Percentiles rank a stretch among this genome's conserved stretches.
phyloP scores from a whole-genome alignment of 2,888 invertebrate genomes.

The Agrilus mali region DNA sequence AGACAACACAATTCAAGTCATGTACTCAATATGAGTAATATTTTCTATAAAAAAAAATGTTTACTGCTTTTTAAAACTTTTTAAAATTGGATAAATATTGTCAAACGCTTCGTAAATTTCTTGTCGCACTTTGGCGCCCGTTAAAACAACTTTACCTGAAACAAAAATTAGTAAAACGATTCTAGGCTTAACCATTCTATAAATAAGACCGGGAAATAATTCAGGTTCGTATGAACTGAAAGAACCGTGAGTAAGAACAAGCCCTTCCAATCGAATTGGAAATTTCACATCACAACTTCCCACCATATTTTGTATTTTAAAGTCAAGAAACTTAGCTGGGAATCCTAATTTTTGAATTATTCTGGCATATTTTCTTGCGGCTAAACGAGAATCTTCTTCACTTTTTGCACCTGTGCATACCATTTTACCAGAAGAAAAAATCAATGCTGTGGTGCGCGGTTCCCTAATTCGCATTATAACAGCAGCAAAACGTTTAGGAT shows the following conservation, averaged over 20 bases:
- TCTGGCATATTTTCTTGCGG: conserved; percentile 69
- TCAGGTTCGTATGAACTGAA: conserved; percentile 71
- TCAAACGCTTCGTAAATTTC: conserved; percentile 66
- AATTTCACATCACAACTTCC: conserved; percentile 80
- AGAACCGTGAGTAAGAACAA: conserved; percentile 71
- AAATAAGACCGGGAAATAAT: conserved; percentile 71
- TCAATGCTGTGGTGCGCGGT: conserved; percentile 75
- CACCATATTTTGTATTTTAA: conserved; percentile 79
- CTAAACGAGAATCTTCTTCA: conserved; percentile 65
- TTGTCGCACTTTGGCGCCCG: conserved; percentile 61
- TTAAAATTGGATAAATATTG: conserved; percentile 64
- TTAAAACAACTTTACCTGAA: conserved; percentile 72
- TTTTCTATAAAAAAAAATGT: no score
- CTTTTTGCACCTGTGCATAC: conserved; percentile 80
- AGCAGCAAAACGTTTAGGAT: conserved; percentile 97
- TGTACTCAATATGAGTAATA: no score
- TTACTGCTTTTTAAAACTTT: conserved; percentile 55
- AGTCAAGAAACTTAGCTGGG: conserved; percentile 62
- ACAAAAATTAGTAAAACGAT: conserved; percentile 74
- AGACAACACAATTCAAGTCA: no score
- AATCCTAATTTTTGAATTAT: conserved; percentile 75
- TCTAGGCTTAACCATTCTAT: conserved; percentile 68
- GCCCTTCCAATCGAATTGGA: conserved; percentile 66
- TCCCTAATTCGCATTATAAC: conserved; percentile 94
- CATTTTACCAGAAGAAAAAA: conserved; percentile 79